phyloP scores from a whole-genome alignment of 2,113 vertebrate genomes.

The Siphamia tubifer region DNA sequence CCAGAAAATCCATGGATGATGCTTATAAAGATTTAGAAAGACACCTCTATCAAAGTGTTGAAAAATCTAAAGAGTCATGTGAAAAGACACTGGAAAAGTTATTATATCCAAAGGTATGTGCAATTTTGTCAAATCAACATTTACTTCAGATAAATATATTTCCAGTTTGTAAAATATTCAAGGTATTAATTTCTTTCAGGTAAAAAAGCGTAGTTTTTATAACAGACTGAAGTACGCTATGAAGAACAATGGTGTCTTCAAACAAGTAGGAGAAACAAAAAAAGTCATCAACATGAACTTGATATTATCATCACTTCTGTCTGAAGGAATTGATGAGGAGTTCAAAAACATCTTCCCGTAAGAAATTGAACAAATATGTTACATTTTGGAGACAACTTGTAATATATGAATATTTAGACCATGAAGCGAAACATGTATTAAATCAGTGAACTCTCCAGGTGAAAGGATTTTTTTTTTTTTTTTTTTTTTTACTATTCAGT shows the following conservation, averaged over 20 bases:
- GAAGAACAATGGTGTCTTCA: background rate
- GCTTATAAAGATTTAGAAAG: background rate
- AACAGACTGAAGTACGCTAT: background rate
- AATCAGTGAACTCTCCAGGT: no score
- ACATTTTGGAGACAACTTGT: background rate
- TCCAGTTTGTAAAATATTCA: no score
- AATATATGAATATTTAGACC: background rate
- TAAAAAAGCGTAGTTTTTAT: background rate
- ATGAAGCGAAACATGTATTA: no score
- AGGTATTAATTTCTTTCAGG: background rate
- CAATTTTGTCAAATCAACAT: background rate
- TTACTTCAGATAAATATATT: background rate
- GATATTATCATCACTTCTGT: conserved; percentile 21
- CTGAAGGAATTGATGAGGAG: conserved; percentile 38
- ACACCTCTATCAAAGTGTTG: conserved; percentile 17
- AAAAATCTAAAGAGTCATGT: background rate
- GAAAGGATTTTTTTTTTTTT: no score
- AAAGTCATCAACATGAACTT: conserved; percentile 15
- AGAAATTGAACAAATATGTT: no score
- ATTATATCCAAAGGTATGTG: conserved; percentile 32
- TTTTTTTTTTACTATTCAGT: no score
- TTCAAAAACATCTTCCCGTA: conserved; percentile 55
- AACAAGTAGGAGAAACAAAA: background rate
- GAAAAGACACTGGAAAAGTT: background rate
- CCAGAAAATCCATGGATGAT: background rate